These are phyloP conservation scores for Ormia ochracea DNA, from an alignment of 2,888 invertebrate genomes.

Conservation along the genomic window DNA sequence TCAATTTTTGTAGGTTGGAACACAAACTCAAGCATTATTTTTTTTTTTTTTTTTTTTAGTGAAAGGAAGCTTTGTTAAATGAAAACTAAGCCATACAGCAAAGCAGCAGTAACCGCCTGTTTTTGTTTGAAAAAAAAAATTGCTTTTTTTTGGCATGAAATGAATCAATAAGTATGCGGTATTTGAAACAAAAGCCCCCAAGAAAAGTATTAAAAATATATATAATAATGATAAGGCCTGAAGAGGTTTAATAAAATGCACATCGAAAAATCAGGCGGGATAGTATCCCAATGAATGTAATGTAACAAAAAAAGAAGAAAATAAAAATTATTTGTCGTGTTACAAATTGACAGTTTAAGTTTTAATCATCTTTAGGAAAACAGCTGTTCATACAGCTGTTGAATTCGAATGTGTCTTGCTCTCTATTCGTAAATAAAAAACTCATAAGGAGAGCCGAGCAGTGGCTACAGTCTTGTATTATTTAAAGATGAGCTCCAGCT, in stretches of 20 bases:
- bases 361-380: too few relatives aligned
- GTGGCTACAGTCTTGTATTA: too few relatives aligned
- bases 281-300: too few relatives aligned
- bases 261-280: background rate
- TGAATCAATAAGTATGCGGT: background rate
- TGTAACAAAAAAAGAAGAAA: too few relatives aligned
- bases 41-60: background rate
- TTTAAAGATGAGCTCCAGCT: too few relatives aligned
- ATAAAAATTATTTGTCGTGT: too few relatives aligned
- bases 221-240: background rate
- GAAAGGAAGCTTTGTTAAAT: slow-evolving; percentile 47
- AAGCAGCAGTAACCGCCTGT: slow-evolving; percentile 7
- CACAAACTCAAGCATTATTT: background rate
- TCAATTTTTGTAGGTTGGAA: slow-evolving; percentile 29
- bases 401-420: too few relatives aligned
- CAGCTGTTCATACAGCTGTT: too few relatives aligned
- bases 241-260: background rate
- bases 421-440: too few relatives aligned
- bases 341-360: too few relatives aligned
- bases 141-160: slow-evolving; percentile 23
- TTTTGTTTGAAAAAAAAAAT: background rate
- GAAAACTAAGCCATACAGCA: slow-evolving; percentile 39
- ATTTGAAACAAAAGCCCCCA: background rate
- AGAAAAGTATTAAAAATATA: background rate
- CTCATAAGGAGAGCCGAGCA: too few relatives aligned